These are phyloP conservation scores for Drosophila seguyi DNA, from an alignment of 1,140 invertebrate genomes.

Conservation along the genomic window DNA sequence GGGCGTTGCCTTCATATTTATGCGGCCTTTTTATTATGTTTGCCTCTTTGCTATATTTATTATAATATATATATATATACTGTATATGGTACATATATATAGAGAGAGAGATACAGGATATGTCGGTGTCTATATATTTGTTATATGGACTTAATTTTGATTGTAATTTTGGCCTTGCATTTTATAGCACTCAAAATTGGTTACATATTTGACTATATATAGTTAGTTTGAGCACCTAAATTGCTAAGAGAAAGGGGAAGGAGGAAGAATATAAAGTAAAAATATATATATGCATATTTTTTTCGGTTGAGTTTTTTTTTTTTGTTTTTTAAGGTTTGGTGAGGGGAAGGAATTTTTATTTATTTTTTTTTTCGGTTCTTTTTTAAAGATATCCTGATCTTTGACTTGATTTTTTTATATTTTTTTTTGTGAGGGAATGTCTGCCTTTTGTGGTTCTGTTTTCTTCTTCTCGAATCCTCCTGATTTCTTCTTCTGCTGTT, in stretches of 20 bases:
- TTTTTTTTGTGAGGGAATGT: neutral
- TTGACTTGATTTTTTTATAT: conserved; percentile 18
- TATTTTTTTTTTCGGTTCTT: conserved; percentile 30
- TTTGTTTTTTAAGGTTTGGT: conserved; percentile 45
- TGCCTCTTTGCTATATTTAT: conserved; percentile 44
- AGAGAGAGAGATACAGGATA: conserved; percentile 32
- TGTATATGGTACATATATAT: conserved; percentile 15
- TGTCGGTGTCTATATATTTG: conserved; percentile 44
- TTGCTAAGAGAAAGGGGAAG: conserved; percentile 83
- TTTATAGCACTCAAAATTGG: conserved; percentile 80
- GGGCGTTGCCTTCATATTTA: conserved; percentile 40
- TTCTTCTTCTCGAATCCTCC: conserved; percentile 38
- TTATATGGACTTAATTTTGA: conserved; percentile 60
- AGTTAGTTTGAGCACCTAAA: conserved; percentile 81
- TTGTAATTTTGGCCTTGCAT: conserved; percentile 66
- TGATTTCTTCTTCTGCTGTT: conserved; percentile 44
- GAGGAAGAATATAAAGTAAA: conserved; percentile 85
- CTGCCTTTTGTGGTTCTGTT: conserved; percentile 34
- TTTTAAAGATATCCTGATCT: conserved; percentile 38
- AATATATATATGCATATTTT: conserved; percentile 82
- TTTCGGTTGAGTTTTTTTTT: conserved; percentile 32
- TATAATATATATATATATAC: conserved; percentile 31
- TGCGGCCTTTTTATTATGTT: conserved; percentile 32
- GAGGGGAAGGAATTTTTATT: conserved; percentile 42
- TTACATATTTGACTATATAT: conserved; percentile 79